Conservation (phyloP, 2,113 vertebrate species). For the Tetrao urogallus region DNA sequence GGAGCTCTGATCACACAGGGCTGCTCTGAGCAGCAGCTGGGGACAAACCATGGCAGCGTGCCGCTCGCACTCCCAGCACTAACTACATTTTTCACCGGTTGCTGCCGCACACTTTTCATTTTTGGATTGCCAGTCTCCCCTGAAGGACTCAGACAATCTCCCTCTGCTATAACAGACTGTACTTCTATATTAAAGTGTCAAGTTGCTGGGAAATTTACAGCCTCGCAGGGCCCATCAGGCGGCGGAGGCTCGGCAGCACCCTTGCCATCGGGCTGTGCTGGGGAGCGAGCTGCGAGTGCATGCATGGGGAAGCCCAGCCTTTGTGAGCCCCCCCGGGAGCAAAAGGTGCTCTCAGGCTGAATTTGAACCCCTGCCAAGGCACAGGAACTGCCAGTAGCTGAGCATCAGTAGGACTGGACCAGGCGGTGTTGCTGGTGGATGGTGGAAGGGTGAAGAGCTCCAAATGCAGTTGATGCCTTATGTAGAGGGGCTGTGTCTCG, state of each 20-base stretch:
- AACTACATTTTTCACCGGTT: constrained; percentile 60
- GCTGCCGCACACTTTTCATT: constrained; percentile 62
- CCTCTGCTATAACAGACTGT: constrained; percentile 79
- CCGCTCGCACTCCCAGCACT: not conserved
- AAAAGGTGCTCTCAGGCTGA: accelerated
- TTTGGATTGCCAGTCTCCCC: constrained; percentile 68
- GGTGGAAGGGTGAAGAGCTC: not conserved
- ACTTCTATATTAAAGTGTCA: constrained; percentile 81
- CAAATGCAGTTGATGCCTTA: not conserved
- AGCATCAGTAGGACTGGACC: not conserved
- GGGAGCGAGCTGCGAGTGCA: not conserved
- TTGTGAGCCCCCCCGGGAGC: not conserved
- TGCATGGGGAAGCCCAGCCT: not conserved
- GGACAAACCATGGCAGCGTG: not conserved
- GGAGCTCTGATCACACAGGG: not conserved
- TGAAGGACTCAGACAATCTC: constrained; percentile 77
- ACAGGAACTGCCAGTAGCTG: not conserved
- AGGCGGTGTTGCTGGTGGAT: not conserved
- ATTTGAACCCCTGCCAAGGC: not conserved
- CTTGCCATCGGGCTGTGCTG: accelerated
- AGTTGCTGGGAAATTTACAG: constrained; percentile 77
- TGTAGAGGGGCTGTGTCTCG: not conserved
- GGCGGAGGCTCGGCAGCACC: constrained; percentile 9
- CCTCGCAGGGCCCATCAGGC: constrained; percentile 69
- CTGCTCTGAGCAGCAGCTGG: not conserved